Evolutionary conservation across 2,888 invertebrate genomes (phyloP).

Genomic region (Nomada ruficornis): DNA sequence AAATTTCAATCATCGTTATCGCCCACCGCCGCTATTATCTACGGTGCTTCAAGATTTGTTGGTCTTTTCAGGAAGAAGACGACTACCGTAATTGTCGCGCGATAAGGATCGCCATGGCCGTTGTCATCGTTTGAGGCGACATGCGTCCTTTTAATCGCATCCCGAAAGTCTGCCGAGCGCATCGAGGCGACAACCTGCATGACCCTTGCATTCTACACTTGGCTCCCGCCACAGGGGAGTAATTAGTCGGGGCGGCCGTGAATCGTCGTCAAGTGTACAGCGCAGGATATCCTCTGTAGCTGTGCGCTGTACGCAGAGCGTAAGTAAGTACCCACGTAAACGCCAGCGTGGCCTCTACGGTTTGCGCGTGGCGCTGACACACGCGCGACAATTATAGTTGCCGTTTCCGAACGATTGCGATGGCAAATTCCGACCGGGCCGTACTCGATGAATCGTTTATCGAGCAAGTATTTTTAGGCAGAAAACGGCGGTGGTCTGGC

Average conservation of each 20-base stretch:
- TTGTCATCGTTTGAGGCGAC: slow-evolving; percentile 65
- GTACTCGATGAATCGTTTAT: slow-evolving; percentile 20
- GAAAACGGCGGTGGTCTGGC: slow-evolving; percentile 32
- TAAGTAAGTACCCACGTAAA: not conserved
- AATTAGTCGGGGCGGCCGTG: slow-evolving; percentile 77
- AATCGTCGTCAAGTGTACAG: slow-evolving; percentile 69
- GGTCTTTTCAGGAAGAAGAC: slow-evolving; percentile 26
- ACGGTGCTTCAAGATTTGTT: too few relatives aligned
- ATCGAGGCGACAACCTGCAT: slow-evolving; percentile 76
- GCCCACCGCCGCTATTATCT: too few relatives aligned
- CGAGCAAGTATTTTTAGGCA: slow-evolving; percentile 21
- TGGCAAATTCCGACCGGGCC: not conserved
- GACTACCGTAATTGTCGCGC: slow-evolving; percentile 20
- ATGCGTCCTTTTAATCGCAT: slow-evolving; percentile 73
- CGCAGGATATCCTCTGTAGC: slow-evolving; percentile 77
- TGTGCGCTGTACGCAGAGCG: slow-evolving; percentile 6
- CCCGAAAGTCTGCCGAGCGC: slow-evolving; percentile 77
- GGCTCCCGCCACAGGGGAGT: slow-evolving; percentile 58
- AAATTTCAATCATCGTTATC: not conserved
- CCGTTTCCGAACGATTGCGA: slow-evolving; percentile 12
- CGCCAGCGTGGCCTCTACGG: not conserved
- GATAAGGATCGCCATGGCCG: slow-evolving; percentile 66
- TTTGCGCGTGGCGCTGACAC: slow-evolving; percentile 8
- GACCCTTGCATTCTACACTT: slow-evolving; percentile 66
- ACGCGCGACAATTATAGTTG: not conserved